Evolutionary conservation across 2,888 invertebrate species (phyloP).

Genomic region (Cyclophora punctaria): DNA sequence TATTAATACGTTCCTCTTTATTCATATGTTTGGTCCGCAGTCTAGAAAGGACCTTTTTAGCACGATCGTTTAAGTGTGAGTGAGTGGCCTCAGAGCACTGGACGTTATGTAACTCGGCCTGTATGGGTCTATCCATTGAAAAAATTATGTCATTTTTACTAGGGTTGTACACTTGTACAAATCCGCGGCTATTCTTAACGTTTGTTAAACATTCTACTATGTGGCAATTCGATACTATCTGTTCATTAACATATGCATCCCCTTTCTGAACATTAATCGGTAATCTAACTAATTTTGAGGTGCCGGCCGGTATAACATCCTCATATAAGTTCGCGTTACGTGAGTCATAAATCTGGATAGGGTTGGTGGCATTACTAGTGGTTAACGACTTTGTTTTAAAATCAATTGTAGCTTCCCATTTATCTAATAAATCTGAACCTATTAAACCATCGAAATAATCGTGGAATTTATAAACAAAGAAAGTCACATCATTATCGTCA

Average conservation of each 20-base stretch:
- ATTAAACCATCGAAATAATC: constrained; percentile 15
- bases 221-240: constrained; percentile 18
- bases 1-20: constrained; percentile 21
- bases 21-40: constrained; percentile 27
- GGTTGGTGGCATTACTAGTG: constrained; percentile 9
- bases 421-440: constrained; percentile 17
- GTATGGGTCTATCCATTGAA: constrained; percentile 16
- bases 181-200: constrained; percentile 16
- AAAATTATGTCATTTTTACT: constrained; percentile 18
- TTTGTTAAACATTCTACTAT: constrained; percentile 20
- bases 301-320: constrained; percentile 19
- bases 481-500: constrained; percentile 8
- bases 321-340: constrained; percentile 21
- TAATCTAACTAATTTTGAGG: constrained; percentile 17
- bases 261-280: constrained; percentile 17
- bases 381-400: constrained; percentile 12
- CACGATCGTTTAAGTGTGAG: constrained; percentile 6
- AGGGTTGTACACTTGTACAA: constrained; percentile 19
- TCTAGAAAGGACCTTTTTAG: constrained; percentile 15
- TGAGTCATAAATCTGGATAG: constrained; percentile 16
- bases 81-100: constrained; percentile 11
- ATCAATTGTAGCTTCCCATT: constrained; percentile 20
- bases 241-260: constrained; percentile 14
- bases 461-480: constrained; percentile 25
- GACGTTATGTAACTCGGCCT: constrained; percentile 15